phyloP scores from a whole-genome alignment of 2,888 invertebrate genomes.

The Scaptomyza reducta region DNA sequence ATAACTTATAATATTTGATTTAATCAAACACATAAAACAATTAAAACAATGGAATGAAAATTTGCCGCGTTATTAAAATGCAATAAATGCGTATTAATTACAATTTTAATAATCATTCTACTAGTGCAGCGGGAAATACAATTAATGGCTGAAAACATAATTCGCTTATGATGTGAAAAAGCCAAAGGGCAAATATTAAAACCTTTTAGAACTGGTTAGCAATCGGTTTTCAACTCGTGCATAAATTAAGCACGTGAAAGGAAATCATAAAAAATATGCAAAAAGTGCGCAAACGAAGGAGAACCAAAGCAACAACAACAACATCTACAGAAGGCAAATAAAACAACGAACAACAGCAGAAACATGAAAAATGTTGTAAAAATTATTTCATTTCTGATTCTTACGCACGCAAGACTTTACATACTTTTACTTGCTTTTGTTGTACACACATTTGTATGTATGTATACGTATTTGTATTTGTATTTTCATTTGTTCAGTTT shows the following conservation, averaged over 20 bases:
- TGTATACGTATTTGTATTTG: constrained; percentile 2
- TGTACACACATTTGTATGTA: constrained; percentile 15
- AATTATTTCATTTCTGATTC: constrained; percentile 75
- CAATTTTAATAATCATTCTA: background rate
- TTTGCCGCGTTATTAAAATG: background rate
- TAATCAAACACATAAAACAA: background rate
- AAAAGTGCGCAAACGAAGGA: constrained; percentile 6
- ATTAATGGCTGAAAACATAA: background rate
- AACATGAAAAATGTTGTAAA: constrained; percentile 77
- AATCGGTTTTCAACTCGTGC: constrained; percentile 52
- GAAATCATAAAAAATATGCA: constrained; percentile 16
- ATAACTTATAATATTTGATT: background rate
- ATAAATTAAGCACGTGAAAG: constrained; percentile 64
- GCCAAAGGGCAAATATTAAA: constrained; percentile 17
- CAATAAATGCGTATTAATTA: background rate
- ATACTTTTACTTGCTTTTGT: constrained; percentile 1
- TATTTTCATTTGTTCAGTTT: constrained; percentile 22
- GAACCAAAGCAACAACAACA: background rate
- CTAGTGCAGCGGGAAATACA: background rate
- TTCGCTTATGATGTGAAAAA: background rate
- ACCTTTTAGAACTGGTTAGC: constrained; percentile 40
- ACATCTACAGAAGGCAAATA: constrained; percentile 44
- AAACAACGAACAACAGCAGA: constrained; percentile 58
- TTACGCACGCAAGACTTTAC: constrained; percentile 62
- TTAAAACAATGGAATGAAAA: background rate